Evolutionary conservation across 2,888 invertebrate genomes (phyloP), one percentile per base, ranked within the genome.

Genomic region (Drosophila kambysellisi): DNA sequence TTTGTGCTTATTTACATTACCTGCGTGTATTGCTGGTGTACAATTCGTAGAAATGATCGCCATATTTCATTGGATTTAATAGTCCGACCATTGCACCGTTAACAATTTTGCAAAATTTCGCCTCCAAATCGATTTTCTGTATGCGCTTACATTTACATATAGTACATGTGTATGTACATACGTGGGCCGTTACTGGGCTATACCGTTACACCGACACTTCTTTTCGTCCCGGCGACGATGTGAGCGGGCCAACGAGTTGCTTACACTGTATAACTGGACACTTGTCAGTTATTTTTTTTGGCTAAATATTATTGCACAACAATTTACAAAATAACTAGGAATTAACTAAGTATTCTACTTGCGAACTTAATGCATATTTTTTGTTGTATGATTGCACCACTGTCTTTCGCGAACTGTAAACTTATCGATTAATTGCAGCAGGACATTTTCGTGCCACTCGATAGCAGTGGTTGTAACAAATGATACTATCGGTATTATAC

Each of bases 1-100:
- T 63, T 63, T 70, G 50, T 69, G 53, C 59, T 77, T 70, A 64
- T 68, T 74, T 70, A 71, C 39, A 71, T 91, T 90, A 93, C 91
- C 91, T 92, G 79, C 93, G 92, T 25, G 91, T 89, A 81, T 91
- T 92, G 81, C 90, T 92, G 11, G 93, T 92, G 69, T 93, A 93
- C 59, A 93, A 82, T 80, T 93, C 93, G 75, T 93, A 93, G 79
- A 93, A 93, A 84, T 93, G 88, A 88, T 92, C 93, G 59, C 93
- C 93, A 89, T 93, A 93, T 89, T 93, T 92, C 41, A 91, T 77
- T 37, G 93, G 93, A 90, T 93, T 92, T 59, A 93, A 84, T 70
- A 93, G 82, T 48, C 93, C 93, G 81, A 93, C 92, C 92, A 92
- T 92, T 46, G 74, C 68, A 63, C 32, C 33, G 63, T 25, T 71